Evolutionary conservation across 2,797 vertebrate species (phyloP), one percentile per base, ranked within the genome.

Genomic region (Glossophaga mutica): DNA sequence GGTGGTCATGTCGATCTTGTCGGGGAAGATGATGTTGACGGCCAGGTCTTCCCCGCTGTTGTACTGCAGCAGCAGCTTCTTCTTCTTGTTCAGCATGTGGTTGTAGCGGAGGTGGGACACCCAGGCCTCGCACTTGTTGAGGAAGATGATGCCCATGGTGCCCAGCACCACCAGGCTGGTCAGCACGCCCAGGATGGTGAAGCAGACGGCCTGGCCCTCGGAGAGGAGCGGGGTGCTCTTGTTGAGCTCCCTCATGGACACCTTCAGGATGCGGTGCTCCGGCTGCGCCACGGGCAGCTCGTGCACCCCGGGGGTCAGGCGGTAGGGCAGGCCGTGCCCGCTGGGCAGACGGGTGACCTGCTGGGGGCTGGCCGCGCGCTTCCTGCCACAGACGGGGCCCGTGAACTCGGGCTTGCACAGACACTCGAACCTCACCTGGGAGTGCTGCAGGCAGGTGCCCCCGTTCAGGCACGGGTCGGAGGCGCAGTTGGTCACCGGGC

Each of bases 111-210:
- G 99, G 87, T 99, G 99, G 76, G 99, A 99, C 96, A 99, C 94
- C 99, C 99, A 99, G 12, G 98, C 97, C 98, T 99, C 99, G 34
- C 99, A 99, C 96, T 99, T 99, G 96, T 99, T 99, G 89, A 99
- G 99, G 96, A 99, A 99, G 48, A 99, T 98, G 74, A 99, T 99
- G 87, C 98, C 99, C 0, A 99, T 98, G 26, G 99, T 99, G 90
- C 99, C 99, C 96, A 99, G 98, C 87, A 99, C 99, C 91, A 99
- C 99, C 93, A 99, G 98, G 94, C 99, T 99, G 1, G 99, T 99
- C 87, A 99, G 99, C 95, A 99, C 98, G 59, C 99, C 99, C 96
- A 99, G 98, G 87, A 99, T 98, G 79, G 99, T 98, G 95, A 99
- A 99, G 97, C 99, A 99, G 96, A 99, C 97, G 52, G 99, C 98